Base-by-base conservation (phyloP, 1,140 invertebrate species). In the Brachionus paranguensis region DNA sequence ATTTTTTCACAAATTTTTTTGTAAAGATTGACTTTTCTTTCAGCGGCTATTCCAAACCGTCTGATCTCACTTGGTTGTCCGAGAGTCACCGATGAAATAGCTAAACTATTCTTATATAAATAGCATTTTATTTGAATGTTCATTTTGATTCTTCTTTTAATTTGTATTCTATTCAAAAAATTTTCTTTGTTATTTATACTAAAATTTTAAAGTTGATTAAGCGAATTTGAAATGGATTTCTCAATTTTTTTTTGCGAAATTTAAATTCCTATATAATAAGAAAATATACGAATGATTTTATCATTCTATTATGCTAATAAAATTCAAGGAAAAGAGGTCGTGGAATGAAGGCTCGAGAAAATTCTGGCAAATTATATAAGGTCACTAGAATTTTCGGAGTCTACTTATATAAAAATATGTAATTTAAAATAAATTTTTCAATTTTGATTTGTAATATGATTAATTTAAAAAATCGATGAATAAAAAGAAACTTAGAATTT, bases 81-180 rank as follows among this genome's bases (percentile, higher is more conserved):
- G 3, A 68, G 10, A 43, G n/a, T 64, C 14, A 1, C 5, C 11
- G 24, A 12, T 24, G 33, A 64, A 12, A 68, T 45, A 17, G 7
- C 24, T 24, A 37, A 27, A 68, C 43, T 64, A 20, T 64, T 68
- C 20, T 27, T 14, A 11, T 64, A 81, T 12, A 81, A 68, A 20
- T 81, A 81, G 27, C 37, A 64, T 37, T 81, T 81, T 1, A 81
- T 33, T 81, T 81, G 78, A 81, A 81, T 64, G 20, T 60, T 27
- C 78, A 81, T 81, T 60, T 81, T 53, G 20, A n/a, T 8, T 74
- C 3, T 20, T 74, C 6, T 20, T 17, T 20, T 8, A 60, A 60
- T 47, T 47, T 47, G 2, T 47, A 60, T 74, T 76, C 33, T 76
- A n/a, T 72, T 17, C 0, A 45, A 24, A 45, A 20, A 72, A 17